Evolutionary conservation across 2,113 vertebrate genomes (phyloP).

Genomic region (Larimichthys polyactis): DNA sequence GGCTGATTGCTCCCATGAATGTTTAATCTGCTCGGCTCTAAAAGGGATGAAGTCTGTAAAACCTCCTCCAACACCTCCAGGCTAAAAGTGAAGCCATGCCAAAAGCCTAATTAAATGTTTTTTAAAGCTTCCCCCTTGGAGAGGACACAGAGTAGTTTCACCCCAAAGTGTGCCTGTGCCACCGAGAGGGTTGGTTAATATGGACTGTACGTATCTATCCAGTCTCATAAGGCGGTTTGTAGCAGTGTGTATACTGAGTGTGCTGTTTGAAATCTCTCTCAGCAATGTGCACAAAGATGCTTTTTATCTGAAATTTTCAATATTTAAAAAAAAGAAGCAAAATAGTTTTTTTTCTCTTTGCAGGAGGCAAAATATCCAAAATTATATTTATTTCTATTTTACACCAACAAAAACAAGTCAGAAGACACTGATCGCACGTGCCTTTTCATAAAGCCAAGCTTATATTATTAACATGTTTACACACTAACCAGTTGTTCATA

Average conservation of each 20-base stretch:
- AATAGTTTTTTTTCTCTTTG: slow-evolving; percentile 2
- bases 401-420: not conserved
- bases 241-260: not conserved
- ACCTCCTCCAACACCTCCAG: slow-evolving; percentile 78
- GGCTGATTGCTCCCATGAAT: slow-evolving; percentile 77
- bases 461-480: not conserved
- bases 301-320: not conserved
- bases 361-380: not conserved
- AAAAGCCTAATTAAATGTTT: slow-evolving; percentile 83
- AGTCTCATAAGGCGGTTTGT: slow-evolving; percentile 29
- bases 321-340: not conserved
- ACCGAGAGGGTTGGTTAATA: slow-evolving; percentile 56
- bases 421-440: not conserved
- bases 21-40: slow-evolving; percentile 75
- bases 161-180: slow-evolving; percentile 47
- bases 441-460: not conserved
- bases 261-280: not conserved
- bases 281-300: not conserved
- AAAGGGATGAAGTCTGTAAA: slow-evolving; percentile 78
- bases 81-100: slow-evolving; percentile 78
- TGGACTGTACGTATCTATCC: slow-evolving; percentile 26
- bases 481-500: not conserved
- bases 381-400: not conserved
- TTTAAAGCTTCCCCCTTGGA: slow-evolving; percentile 81
- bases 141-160: slow-evolving; percentile 69